Conservation (phyloP, 2,888 invertebrate genomes). For the Drosophila anomalata region DNA sequence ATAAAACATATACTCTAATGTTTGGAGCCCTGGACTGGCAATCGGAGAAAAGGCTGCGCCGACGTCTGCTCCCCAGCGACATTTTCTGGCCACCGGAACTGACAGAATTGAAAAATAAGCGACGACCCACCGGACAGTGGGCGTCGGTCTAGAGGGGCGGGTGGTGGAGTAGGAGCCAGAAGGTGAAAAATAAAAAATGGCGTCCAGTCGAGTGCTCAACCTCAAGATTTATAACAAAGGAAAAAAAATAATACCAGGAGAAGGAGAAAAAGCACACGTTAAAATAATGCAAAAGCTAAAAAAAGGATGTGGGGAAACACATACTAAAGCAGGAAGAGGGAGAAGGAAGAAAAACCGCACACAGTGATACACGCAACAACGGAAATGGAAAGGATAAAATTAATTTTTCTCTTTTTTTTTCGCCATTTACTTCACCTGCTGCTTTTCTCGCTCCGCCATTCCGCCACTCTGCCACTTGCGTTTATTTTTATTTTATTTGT, state of each 20-base stretch:
- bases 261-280: conserved; percentile 48
- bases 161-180: conserved; percentile 9
- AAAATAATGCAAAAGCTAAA: conserved; percentile 56
- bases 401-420: conserved; percentile 62
- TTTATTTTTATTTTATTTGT: conserved; percentile 1
- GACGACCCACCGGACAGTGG: conserved; percentile 11
- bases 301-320: conserved; percentile 33
- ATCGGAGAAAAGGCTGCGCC: conserved; percentile 43
- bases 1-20: conserved; percentile 47
- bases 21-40: conserved; percentile 12
- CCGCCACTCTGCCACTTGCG: conserved; percentile 22
- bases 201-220: conserved; percentile 61
- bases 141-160: neutral
- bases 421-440: conserved; percentile 48
- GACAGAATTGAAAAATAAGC: conserved; percentile 63
- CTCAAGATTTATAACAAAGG: conserved; percentile 69
- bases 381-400: conserved; percentile 70
- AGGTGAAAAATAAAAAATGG: conserved; percentile 66
- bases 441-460: conserved; percentile 26
- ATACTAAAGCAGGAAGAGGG: conserved; percentile 12
- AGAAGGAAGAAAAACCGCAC: conserved; percentile 17
- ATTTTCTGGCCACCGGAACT: conserved; percentile 49
- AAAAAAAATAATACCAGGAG: conserved; percentile 33
- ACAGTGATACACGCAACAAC: conserved; percentile 24
- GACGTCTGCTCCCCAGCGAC: conserved; percentile 43